phyloP scores from a whole-genome alignment of 2,888 invertebrate species.

The Euzophera pinguis region DNA sequence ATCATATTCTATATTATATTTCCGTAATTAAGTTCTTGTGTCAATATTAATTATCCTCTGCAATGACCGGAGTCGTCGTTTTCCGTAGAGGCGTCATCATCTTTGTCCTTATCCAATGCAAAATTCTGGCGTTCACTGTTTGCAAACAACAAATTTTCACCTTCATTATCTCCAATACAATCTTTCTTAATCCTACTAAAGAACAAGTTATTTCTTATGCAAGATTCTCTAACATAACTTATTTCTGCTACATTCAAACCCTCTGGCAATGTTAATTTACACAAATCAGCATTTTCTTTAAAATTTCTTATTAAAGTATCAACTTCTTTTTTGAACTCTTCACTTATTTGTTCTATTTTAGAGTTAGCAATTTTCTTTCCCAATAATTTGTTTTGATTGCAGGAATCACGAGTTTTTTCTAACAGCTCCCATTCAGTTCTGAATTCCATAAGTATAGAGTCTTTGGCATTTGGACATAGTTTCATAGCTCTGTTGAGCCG shows the following conservation, averaged over 20 bases:
- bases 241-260: conserved; percentile 66
- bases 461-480: conserved; percentile 27
- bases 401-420: conserved; percentile 43
- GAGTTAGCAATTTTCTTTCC: conserved; percentile 26
- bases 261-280: conserved; percentile 70
- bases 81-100: conserved; percentile 23
- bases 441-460: conserved; percentile 62
- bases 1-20: too few species aligned
- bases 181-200: conserved; percentile 45
- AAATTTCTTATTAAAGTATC: conserved; percentile 67
- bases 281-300: conserved; percentile 54
- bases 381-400: conserved; percentile 44
- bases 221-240: conserved; percentile 63
- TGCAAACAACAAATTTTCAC: neutral
- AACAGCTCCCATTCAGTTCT: conserved; percentile 75
- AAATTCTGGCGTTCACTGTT: conserved; percentile 12
- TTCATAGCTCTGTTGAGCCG: conserved; percentile 75
- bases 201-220: conserved; percentile 66
- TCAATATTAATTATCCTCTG: conserved; percentile 4
- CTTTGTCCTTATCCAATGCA: conserved; percentile 37
- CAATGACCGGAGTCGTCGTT: conserved; percentile 16
- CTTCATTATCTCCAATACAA: conserved; percentile 1
- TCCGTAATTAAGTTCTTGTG: too few species aligned
- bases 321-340: conserved; percentile 64
- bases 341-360: conserved; percentile 37